phyloP scores from a whole-genome alignment of 2,113 vertebrate genomes.

The Pongo pygmaeus region DNA sequence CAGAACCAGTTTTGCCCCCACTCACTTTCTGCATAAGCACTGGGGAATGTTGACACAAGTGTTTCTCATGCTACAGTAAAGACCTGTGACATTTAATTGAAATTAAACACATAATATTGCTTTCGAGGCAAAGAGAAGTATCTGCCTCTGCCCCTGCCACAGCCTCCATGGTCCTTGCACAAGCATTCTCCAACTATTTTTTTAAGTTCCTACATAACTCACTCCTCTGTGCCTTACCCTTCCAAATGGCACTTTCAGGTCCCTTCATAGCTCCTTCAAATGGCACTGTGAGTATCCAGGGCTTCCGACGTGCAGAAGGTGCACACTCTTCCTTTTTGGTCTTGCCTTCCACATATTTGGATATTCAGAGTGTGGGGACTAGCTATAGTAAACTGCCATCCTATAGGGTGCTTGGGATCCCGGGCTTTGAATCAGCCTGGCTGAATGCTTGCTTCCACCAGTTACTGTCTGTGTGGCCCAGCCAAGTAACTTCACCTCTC shows the following conservation, averaged over 20 bases:
- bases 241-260: slow-evolving; percentile 18
- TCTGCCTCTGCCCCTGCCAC: background rate
- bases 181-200: background rate
- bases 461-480: background rate
- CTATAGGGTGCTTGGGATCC: background rate
- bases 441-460: background rate
- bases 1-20: background rate
- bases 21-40: background rate
- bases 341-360: background rate
- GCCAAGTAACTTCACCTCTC: background rate
- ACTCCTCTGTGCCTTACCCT: slow-evolving; percentile 21
- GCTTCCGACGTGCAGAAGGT: slow-evolving; percentile 43
- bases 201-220: slow-evolving; percentile 39
- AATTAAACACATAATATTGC: slow-evolving; percentile 41
- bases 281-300: rapidly evolving
- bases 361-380: background rate
- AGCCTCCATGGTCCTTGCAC: background rate
- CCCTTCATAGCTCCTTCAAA: slow-evolving; percentile 7
- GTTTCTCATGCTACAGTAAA: slow-evolving; percentile 55
- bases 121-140: slow-evolving; percentile 62
- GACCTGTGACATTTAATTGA: slow-evolving; percentile 16
- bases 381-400: background rate
- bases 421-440: background rate
- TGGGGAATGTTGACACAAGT: slow-evolving; percentile 66
- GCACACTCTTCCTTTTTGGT: background rate